Conservation (phyloP, 2,888 invertebrate genomes). For the Ecliptopera silaceata region DNA sequence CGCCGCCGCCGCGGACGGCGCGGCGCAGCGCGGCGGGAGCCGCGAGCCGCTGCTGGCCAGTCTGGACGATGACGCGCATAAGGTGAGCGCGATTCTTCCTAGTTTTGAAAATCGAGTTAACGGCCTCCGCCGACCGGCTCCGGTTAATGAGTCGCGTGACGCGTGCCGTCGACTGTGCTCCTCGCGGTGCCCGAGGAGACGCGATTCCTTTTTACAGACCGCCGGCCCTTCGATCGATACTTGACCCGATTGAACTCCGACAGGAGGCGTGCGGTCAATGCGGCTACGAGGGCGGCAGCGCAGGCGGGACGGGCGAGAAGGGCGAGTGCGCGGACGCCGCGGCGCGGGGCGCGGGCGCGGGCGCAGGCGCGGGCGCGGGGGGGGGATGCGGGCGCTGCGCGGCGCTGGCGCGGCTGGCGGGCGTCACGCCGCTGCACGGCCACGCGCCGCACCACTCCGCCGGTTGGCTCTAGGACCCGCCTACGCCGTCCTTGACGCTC, state of each 20-base stretch:
- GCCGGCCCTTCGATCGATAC: no score
- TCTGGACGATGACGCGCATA: constrained; percentile 75
- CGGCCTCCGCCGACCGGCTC: no score
- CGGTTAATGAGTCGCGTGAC: no score
- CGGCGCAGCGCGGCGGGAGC: constrained; percentile 69
- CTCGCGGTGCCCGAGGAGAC: no score
- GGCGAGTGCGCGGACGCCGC: constrained; percentile 26
- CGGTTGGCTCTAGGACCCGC: constrained; percentile 84
- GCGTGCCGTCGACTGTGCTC: no score
- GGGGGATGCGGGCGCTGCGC: constrained; percentile 81
- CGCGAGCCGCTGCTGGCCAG: constrained; percentile 86
- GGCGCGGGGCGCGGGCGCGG: constrained; percentile 28
- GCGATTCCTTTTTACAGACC: no score
- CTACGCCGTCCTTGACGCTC: not conserved
- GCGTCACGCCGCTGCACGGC: constrained; percentile 89
- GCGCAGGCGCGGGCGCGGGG: constrained; percentile 29
- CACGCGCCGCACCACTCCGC: constrained; percentile 86
- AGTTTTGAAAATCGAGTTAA: no score
- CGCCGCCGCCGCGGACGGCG: constrained; percentile 44
- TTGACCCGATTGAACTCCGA: no score
- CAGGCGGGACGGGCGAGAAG: constrained; percentile 24
- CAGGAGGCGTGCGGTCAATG: constrained; percentile 49
- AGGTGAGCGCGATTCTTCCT: constrained; percentile 47
- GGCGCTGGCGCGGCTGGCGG: constrained; percentile 86
- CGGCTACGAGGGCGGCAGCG: constrained; percentile 45